A percentile compares a stretch with the other conserved stretches of the same genome.
Evolutionary conservation across 2,113 vertebrate genomes (phyloP).

Genomic region (Gambusia holbrooki): DNA sequence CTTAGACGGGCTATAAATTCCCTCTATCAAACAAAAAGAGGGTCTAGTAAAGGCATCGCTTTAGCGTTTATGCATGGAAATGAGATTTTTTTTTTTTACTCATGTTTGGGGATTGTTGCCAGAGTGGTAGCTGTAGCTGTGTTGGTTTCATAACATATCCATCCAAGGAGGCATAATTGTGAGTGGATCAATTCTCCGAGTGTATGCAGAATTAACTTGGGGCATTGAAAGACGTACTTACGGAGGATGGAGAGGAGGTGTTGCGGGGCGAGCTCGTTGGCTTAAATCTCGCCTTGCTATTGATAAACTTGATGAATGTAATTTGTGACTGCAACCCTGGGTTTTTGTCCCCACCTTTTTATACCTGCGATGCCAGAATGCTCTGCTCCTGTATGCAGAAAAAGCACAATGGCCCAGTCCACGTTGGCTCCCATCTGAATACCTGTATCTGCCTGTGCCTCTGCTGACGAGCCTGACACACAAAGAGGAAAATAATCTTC

Average conservation of each 20-base stretch:
- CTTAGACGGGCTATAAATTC: conserved; percentile 75
- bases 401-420: conserved; percentile 70
- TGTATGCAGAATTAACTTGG: conserved; percentile 69
- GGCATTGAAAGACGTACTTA: conserved; percentile 68
- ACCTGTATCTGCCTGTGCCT: conserved; percentile 73
- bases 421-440: conserved; percentile 71
- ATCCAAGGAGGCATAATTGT: conserved; percentile 63
- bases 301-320: conserved; percentile 80
- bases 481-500: conserved; percentile 80
- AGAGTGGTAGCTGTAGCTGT: conserved; percentile 44
- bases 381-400: conserved; percentile 61
- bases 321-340: conserved; percentile 70
- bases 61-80: conserved; percentile 58
- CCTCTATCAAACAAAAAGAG: conserved; percentile 44
- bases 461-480: conserved; percentile 75
- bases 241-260: conserved; percentile 48
- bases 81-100: conserved; percentile 63
- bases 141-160: conserved; percentile 68
- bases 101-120: conserved; percentile 65
- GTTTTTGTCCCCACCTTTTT: conserved; percentile 72
- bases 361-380: conserved; percentile 73
- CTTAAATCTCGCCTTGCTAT: conserved; percentile 75
- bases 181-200: conserved; percentile 51
- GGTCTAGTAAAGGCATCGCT: conserved; percentile 42
- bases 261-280: conserved; percentile 62